Evolutionary conservation across 2,888 invertebrate genomes (phyloP), one percentile per base, ranked within the genome.

Genomic region (Neoaliturus tenellus): DNA sequence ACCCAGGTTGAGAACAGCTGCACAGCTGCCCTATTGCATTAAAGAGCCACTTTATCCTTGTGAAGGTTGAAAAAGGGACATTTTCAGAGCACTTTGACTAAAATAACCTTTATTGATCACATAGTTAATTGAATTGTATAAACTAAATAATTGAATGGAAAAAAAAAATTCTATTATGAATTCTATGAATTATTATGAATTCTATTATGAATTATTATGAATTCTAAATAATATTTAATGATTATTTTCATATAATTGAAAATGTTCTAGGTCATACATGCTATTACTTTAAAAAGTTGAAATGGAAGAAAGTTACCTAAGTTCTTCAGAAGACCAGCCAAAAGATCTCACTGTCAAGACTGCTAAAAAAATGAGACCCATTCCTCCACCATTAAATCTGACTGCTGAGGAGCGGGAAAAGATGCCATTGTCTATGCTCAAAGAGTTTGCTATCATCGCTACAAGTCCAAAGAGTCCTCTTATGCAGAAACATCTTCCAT

Each of bases 401-500:
- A 84, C 75, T 33, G 35, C 73, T 0, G 84, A 81, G 58, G 83
- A 81, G 39, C 62, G 41, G 48, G 69, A 44, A 31, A 73, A 80
- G 58, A 67, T 83, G 67, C 84, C 85, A 28, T 78, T 73, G 25
- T 85, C 81, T 35, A 58, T 85, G 51, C 85, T 87, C 33, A 87
- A 86, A 84, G 87, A 87, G 39, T 87, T 86, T 81, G 86, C 87
- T 33, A 86, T 84, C 25, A 85, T 87, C 39, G 87, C 87, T 69
- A 87, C 87, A 20, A 86, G 87, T 81, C 87, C 87, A 69, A 86
- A 86, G 81, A 87, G 87, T 81, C 88, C 87, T 23, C 81, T 86
- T 8, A 85, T 87, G 85, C 88, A 87, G 69, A 88, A 88, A 69
- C 87, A 87, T 85, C 82, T 88, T 44, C 88, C 88, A 23, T 88